Percentiles rank a stretch among this genome's conserved stretches.
Evolutionary conservation across 2,113 vertebrate species (phyloP).

Genomic region (Ardeotis arabs): DNA sequence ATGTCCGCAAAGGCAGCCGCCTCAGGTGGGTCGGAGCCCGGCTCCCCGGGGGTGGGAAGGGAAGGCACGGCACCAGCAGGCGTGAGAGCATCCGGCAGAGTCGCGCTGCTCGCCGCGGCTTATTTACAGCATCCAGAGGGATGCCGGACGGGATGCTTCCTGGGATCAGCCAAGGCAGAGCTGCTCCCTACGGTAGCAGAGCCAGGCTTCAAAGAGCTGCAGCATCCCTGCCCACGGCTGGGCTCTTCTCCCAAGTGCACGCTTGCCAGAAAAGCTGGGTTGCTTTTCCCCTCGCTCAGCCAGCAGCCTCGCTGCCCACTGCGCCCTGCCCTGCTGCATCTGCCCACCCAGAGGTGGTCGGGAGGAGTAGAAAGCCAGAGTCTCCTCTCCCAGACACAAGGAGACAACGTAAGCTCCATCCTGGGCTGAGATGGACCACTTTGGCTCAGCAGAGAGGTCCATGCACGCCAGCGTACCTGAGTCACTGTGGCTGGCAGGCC

Average conservation of each 20-base stretch:
- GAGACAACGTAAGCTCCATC: neutral
- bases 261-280: neutral
- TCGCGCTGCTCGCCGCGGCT: neutral
- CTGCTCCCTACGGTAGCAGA: neutral
- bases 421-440: neutral
- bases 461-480: fast-evolving
- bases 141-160: neutral
- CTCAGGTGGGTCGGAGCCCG: slow-evolving; percentile 29
- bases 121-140: neutral
- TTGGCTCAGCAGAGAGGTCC: neutral
- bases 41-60: slow-evolving; percentile 58
- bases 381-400: neutral
- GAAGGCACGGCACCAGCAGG: neutral
- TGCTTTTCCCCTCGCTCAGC: neutral
- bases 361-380: neutral
- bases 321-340: neutral
- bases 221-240: neutral
- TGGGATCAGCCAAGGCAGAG: neutral
- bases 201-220: neutral
- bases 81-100: slow-evolving; percentile 58
- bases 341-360: neutral
- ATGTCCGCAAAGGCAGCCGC: neutral
- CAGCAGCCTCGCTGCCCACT: neutral
- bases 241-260: neutral
- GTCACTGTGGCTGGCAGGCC: neutral